These are phyloP conservation scores for Bursaphelenchus mucronatus DNA, from an alignment of 1,140 invertebrate species.

Conservation along the genomic window DNA sequence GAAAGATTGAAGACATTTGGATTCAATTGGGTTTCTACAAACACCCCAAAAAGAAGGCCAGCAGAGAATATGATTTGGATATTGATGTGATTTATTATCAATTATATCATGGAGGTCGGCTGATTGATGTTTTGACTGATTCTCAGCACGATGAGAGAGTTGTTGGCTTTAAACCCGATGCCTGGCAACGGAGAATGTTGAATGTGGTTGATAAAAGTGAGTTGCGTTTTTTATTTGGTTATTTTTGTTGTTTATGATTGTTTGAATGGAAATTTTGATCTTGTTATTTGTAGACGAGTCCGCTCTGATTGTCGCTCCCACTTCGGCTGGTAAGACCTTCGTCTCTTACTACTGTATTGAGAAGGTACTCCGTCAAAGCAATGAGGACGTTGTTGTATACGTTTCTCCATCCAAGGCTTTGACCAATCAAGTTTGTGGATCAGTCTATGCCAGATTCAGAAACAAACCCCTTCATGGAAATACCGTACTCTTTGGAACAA, in stretches of 20 bases:
- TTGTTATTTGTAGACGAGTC: constrained; percentile 53
- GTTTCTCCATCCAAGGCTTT: constrained; percentile 60
- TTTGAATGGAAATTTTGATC: constrained; percentile 11
- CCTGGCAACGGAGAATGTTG: constrained; percentile 57
- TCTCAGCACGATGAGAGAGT: constrained; percentile 58
- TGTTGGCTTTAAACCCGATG: constrained; percentile 57
- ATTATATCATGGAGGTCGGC: constrained; percentile 52
- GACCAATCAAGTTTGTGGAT: constrained; percentile 60
- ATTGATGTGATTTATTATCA: constrained; percentile 59
- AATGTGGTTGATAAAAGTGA: constrained; percentile 57
- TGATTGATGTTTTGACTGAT: constrained; percentile 57
- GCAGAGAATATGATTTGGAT: constrained; percentile 43
- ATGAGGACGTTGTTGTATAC: constrained; percentile 59
- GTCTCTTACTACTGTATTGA: constrained; percentile 61
- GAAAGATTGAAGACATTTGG: constrained; percentile 55
- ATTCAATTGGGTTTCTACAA: constrained; percentile 47
- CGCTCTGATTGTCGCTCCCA: constrained; percentile 58
- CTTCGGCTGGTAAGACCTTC: constrained; percentile 61
- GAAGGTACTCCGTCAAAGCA: constrained; percentile 55
- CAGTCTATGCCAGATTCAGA: constrained; percentile 59
- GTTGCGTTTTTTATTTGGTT: constrained; percentile 11
- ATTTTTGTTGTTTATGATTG: constrained; percentile 25
- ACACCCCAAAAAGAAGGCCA: constrained; percentile 25
- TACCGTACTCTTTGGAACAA: constrained; percentile 54
- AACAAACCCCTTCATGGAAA: constrained; percentile 54